These are phyloP conservation scores for Cryptus viduatorius DNA, from an alignment of 2,888 invertebrate genomes.

Conservation along the genomic window DNA sequence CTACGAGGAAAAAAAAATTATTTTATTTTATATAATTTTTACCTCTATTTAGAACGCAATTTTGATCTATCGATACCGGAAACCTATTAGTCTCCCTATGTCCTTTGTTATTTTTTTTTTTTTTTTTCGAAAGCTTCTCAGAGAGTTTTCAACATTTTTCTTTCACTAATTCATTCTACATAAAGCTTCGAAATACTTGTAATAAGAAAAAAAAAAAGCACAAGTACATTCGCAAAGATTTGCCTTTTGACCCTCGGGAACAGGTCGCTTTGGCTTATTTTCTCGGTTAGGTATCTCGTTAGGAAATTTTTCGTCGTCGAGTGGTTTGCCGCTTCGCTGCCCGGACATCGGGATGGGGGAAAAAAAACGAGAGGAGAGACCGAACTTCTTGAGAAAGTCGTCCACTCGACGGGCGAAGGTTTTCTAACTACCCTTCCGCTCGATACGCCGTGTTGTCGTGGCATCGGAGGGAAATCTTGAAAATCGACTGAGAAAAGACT, in stretches of 20 bases:
- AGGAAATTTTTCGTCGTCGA: conserved; percentile 66
- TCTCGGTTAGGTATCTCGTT: conserved; percentile 60
- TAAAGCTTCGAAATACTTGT: not conserved
- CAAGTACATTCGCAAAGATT: not conserved
- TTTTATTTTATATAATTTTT: too few relatives aligned
- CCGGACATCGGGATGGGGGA: conserved; percentile 10
- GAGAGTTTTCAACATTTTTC: not conserved
- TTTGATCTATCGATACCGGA: too few relatives aligned
- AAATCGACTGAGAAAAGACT: conserved; percentile 71
- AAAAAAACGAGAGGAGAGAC: conserved; percentile 14
- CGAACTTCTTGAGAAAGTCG: conserved; percentile 27
- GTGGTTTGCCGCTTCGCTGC: conserved; percentile 37
- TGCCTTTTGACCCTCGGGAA: not conserved
- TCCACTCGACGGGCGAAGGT: conserved; percentile 26
- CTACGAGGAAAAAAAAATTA: too few relatives aligned
- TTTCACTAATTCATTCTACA: not conserved
- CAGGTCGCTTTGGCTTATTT: conserved; percentile 33
- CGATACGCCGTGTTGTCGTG: conserved; percentile 11
- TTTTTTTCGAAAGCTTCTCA: too few relatives aligned
- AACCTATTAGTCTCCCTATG: too few relatives aligned
- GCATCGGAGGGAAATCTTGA: conserved; percentile 76
- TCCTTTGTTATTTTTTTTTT: too few relatives aligned
- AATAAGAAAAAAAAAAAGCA: not conserved
- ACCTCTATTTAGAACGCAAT: too few relatives aligned
- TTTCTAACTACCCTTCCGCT: conserved; percentile 42